Evolutionary conservation across 2,888 invertebrate genomes (phyloP).

Genomic region (Cephus rjabovi): DNA sequence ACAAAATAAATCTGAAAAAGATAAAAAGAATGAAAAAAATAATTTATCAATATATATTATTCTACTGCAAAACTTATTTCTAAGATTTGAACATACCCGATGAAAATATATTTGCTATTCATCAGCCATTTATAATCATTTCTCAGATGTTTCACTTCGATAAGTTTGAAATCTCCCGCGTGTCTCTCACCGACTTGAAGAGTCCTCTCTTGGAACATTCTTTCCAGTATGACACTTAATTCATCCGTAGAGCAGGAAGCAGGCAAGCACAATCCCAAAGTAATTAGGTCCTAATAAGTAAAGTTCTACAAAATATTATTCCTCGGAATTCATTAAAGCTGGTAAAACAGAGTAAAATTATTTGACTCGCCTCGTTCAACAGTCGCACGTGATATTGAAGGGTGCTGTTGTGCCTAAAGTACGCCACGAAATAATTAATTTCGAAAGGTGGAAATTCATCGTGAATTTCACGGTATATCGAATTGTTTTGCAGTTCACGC

Average conservation of each 20-base stretch:
- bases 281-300: constrained; percentile 65
- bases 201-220: constrained; percentile 53
- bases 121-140: constrained; percentile 54
- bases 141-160: constrained; percentile 54
- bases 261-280: constrained; percentile 70
- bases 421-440: constrained; percentile 61
- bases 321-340: not conserved
- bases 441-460: constrained; percentile 64
- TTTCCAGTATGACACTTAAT: constrained; percentile 49
- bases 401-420: constrained; percentile 65
- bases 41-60: not conserved
- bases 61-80: not conserved
- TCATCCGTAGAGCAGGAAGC: constrained; percentile 65
- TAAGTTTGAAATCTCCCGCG: constrained; percentile 56
- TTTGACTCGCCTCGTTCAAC: constrained; percentile 62
- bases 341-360: not conserved
- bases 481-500: constrained; percentile 44
- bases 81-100: constrained; percentile 53
- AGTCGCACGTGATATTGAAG: constrained; percentile 63
- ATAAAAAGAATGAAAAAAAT: not conserved
- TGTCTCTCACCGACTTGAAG: constrained; percentile 61
- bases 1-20: constrained; percentile 40
- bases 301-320: not conserved
- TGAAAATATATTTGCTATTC: constrained; percentile 53
- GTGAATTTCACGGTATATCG: constrained; percentile 46